Evolutionary conservation across 2,797 vertebrate species (phyloP), one percentile per base, ranked within the genome.

Genomic region (Trematomus bernacchii): DNA sequence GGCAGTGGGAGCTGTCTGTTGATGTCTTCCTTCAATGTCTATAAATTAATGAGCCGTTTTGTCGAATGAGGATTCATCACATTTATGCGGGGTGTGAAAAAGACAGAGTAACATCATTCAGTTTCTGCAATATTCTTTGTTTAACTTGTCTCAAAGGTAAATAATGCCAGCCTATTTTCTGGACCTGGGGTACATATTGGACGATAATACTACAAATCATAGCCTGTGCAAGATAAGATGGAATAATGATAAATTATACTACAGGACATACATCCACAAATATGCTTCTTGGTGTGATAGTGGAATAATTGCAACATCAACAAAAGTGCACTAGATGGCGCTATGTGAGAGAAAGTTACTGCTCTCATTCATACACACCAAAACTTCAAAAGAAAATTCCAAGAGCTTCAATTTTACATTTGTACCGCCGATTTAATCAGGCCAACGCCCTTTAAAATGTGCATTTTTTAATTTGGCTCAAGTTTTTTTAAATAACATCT

Each of bases 261-360:
- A 23, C 3, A 52, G 19, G 18, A 53, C 4, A 60, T 30, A 46
- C 33, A 64, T 30, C n/a, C 12, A 21, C 66, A 21, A 63, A n/a
- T 18, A 33, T 47, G n/a, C 2, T 13, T 15, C 10, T 4, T 18
- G 30, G 19, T 27, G 2, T 43, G 11, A 5, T 40, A 33, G 3
- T 16, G 4, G 12, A 75, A 27, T 2, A 54, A 3, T 16, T 69
- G 87, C 75, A 86, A 80, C 27, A 59, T 48, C n/a, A 12, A 6
- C 0, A 18, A 2, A 10, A 2, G 3, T 7, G 23, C 93, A 78
- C 86, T 74, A 93, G 93, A 90, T 89, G 90, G 85, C 84, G 83
- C 76, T 72, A 71, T 46, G 46, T 42, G 82, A 90, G 73, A 88
- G 61, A 73, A 71, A 59, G 40, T 74, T 37, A 18, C 19, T 13